phyloP scores from a whole-genome alignment of 1,140 invertebrate species.

The Cherax quadricarinatus region DNA sequence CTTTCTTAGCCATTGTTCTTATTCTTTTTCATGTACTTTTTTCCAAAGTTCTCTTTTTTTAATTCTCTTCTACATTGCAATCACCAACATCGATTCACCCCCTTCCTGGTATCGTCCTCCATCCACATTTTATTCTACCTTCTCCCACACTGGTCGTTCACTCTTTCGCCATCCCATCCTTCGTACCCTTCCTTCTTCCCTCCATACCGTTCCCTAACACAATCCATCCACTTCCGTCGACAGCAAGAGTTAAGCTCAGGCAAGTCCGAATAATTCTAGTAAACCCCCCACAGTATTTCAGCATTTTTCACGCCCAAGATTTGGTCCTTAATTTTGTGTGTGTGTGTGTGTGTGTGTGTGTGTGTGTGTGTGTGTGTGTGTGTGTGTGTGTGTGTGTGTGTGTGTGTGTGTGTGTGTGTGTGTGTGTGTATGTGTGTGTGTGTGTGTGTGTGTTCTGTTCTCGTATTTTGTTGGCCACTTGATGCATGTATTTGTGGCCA shows the following conservation, averaged over 20 bases:
- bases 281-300: slow-evolving; percentile 14
- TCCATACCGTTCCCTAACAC: not conserved
- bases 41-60: too few species aligned
- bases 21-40: too few species aligned
- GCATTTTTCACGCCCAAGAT: slow-evolving; percentile 7
- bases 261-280: slow-evolving; percentile 6
- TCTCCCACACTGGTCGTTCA: too few species aligned
- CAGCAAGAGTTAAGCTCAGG: not conserved
- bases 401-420: not conserved
- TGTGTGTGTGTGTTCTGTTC: not conserved
- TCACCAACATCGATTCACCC: too few species aligned
- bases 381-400: not conserved
- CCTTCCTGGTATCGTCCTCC: too few species aligned
- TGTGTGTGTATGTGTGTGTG: not conserved
- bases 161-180: too few species aligned
- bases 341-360: not conserved
- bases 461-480: not conserved
- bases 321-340: not conserved
- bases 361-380: not conserved
- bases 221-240: not conserved
- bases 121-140: too few species aligned
- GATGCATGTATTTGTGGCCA: not conserved
- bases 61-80: too few species aligned
- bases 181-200: not conserved
- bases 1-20: too few species aligned